These are phyloP conservation scores for Glaucidium brasilianum DNA, from an alignment of 2,113 vertebrate species.

Conservation along the genomic window DNA sequence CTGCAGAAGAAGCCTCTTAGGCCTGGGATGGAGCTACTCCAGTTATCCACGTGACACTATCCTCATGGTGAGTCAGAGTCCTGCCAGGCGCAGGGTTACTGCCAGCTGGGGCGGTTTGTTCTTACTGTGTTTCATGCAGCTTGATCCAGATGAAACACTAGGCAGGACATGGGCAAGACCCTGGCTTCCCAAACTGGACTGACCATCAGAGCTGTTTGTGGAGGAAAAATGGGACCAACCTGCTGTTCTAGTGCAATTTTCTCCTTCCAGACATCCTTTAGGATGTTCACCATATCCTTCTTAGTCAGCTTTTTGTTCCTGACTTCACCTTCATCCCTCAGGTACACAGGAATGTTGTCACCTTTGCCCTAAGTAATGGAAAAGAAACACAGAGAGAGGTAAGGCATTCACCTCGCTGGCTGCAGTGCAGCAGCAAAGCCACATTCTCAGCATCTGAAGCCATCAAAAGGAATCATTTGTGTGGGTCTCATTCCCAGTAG, in stretches of 20 bases:
- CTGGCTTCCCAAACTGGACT: neutral
- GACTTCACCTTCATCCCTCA: constrained; percentile 70
- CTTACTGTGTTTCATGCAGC: neutral
- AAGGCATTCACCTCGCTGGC: neutral
- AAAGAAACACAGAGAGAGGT: neutral
- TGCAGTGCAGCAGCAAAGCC: neutral
- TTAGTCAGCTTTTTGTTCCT: constrained; percentile 73
- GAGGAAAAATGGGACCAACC: constrained; percentile 53
- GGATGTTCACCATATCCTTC: constrained; percentile 62
- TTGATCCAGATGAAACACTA: neutral
- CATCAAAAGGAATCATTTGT: neutral
- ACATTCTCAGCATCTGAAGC: neutral
- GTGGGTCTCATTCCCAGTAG: neutral
- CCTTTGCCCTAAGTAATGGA: constrained; percentile 45
- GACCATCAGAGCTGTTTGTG: neutral
- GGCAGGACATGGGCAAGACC: neutral
- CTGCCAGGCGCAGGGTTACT: neutral
- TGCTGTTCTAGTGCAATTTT: constrained; percentile 65
- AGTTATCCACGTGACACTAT: neutral
- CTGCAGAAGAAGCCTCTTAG: neutral
- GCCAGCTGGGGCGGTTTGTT: neutral
- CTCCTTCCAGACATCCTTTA: constrained; percentile 77
- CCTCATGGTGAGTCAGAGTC: neutral
- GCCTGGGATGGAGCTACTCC: neutral
- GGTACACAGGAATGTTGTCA: constrained; percentile 64